Base-by-base conservation (phyloP, 1,140 invertebrate species). In the Ceratina australensis region DNA sequence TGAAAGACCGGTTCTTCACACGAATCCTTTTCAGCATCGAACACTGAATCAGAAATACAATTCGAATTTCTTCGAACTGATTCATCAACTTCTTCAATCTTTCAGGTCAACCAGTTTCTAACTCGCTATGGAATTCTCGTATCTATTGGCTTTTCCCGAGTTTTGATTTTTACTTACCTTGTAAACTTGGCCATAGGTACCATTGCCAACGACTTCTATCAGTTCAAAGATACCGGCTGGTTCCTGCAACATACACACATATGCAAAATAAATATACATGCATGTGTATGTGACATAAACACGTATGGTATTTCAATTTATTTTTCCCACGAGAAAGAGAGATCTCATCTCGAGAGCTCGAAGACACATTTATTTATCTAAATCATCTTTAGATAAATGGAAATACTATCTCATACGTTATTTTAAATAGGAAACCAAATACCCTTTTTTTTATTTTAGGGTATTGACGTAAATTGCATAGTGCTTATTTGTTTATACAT, bases 171-270 rank as follows among this genome's bases (percentile, higher is more conserved):
- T 60, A 93, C 93, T 94, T 94, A 98, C 98, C 95, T 99, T 99
- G 90, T 99, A 99, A 72, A 99, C 99, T 95, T 99, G 98, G 82
- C 99, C 99, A 93, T 99, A 99, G 26, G 99, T 99, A 90, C 99
- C 99, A 98, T 99, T 99, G 91, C 99, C 99, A 74, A 99, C 99
- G 60, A 99, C 98, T 96, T 99, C 99, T 90, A 99, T 99, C 72
- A 99, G 93, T 92, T 99, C 98, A 94, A 99, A 99, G 90, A 99
- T 99, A 85, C 99, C 99, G 92, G 98, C 98, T 85, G 99, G 99
- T 93, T 99, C 99, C 98, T 99, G 93, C 63, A 94, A 92, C 87
- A 82, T 24, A 72, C 69, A 77, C 22, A 72, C 61, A 68, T 18
- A 18, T 1, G 18, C 1, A 22, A 50, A 56, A 18, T 42, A 54